These are phyloP conservation scores for Adela reaumurella DNA, from an alignment of 2,888 invertebrate genomes.

Conservation along the genomic window DNA sequence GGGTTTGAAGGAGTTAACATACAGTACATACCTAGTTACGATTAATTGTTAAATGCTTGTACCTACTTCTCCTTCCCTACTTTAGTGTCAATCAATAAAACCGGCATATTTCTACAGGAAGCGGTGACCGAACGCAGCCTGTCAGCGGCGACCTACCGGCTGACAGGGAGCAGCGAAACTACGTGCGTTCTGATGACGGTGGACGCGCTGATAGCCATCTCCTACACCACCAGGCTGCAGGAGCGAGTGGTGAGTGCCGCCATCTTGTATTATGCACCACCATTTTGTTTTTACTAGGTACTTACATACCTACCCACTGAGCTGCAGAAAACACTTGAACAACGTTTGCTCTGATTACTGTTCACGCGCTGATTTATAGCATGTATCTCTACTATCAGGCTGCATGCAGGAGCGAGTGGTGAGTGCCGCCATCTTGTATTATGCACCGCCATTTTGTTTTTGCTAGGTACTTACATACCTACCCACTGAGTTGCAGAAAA, in stretches of 20 bases:
- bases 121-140: constrained; percentile 39
- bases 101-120: constrained; percentile 24
- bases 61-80: too few species aligned
- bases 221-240: constrained; percentile 65
- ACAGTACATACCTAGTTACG: too few species aligned
- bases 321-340: constrained; percentile 65
- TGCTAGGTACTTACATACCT: too few species aligned
- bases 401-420: constrained; percentile 58
- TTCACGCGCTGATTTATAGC: constrained; percentile 73
- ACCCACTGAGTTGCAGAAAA: constrained; percentile 66
- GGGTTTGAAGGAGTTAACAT: too few species aligned
- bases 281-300: too few species aligned
- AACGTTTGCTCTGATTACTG: constrained; percentile 75
- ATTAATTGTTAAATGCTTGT: too few species aligned
- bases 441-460: too few species aligned
- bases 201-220: constrained; percentile 71
- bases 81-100: too few species aligned
- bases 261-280: too few species aligned
- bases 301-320: constrained; percentile 67
- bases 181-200: constrained; percentile 77
- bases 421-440: constrained; percentile 15
- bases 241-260: constrained; percentile 42
- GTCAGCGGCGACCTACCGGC: constrained; percentile 61
- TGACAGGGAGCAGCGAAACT: constrained; percentile 65
- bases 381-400: constrained; percentile 66